Evolutionary conservation across 92 coral and sea anemone species (phyloP), one percentile per base, ranked within the genome.

Genomic region (Palythoa grandis): DNA sequence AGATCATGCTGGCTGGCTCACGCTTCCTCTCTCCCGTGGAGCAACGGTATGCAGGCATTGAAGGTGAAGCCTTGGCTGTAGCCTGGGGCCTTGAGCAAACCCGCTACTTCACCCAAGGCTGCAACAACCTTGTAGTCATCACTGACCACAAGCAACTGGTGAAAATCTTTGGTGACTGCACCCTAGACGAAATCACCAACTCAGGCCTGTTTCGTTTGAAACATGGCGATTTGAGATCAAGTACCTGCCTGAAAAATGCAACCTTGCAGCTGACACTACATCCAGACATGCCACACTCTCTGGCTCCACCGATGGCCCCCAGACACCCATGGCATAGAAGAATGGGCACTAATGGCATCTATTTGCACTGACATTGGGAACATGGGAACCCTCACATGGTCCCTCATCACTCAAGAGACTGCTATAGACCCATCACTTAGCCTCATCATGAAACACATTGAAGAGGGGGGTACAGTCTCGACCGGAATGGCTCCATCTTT

Each of bases 1-100:
- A 16, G 68, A 61, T 61, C 68, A 10, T 16, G 68, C 68, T 61
- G 68, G 68, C 68, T n/a, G n/a, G 68, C 23, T 61, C 68, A 16
- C 13, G 68, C n/a, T 13, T n/a, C 54, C 54, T 52, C 54, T 52
- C 54, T 52, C 54, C 11, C 54, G 11, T 11, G 11, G 54, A 52
- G 54, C 54, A 52, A 52, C 11, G 54, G 54, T 52, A 52, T 52
- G 54, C 54, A 52, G 54, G 11, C n/a, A 61, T 14, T 16, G n/a
- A 61, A 61, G n/a, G 68, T 61, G 68, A 61, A 61, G 68, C 68
- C 68, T 61, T 61, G 68, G 68, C 68, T n/a, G 68, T n/a, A 61
- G 68, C 68, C 68, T 13, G 68, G 23, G 68, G 68, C 23, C 23
- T n/a, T 52, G 54, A 52, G 54, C 54, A 52, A 54, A 54, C 60